These are phyloP conservation scores for Alouatta palliata DNA, from an alignment of 2,113 vertebrate species.

Conservation along the genomic window DNA sequence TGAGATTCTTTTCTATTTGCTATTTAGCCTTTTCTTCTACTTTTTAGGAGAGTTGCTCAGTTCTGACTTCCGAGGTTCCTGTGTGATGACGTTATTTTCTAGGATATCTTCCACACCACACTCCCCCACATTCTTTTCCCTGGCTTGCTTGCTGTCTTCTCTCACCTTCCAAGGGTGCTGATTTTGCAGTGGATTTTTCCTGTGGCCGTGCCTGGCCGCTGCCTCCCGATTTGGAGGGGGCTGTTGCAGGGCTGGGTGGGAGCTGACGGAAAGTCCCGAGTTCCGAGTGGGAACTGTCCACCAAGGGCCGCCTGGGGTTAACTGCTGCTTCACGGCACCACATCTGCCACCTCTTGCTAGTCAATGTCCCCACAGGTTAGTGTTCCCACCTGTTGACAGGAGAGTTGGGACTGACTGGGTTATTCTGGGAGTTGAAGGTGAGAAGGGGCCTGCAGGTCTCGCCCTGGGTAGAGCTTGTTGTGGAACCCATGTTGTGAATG, in stretches of 20 bases:
- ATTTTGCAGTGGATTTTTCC: neutral
- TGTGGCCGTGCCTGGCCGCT: rapidly evolving
- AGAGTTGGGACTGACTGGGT: neutral
- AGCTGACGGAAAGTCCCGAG: neutral
- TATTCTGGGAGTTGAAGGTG: neutral
- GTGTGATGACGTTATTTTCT: neutral
- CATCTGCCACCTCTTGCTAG: neutral
- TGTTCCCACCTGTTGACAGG: neutral
- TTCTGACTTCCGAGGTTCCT: neutral
- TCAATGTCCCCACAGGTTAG: neutral
- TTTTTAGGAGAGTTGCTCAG: neutral
- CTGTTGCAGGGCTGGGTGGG: rapidly evolving
- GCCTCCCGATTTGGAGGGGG: rapidly evolving
- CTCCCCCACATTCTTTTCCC: neutral
- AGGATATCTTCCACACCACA: neutral
- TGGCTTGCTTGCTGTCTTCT: neutral
- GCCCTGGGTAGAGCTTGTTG: no score
- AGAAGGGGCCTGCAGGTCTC: neutral
- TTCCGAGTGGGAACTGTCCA: no score
- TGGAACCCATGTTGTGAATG: no score
- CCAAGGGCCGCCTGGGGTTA: rapidly evolving
- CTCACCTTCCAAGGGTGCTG: rapidly evolving
- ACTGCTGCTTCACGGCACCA: no score
- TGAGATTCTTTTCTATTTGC: neutral
- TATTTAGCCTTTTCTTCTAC: neutral